Percentiles rank a stretch among this genome's conserved stretches.
These are phyloP conservation scores for Onychomys torridus DNA, from an alignment of 2,797 vertebrate species.

Conservation along the genomic window DNA sequence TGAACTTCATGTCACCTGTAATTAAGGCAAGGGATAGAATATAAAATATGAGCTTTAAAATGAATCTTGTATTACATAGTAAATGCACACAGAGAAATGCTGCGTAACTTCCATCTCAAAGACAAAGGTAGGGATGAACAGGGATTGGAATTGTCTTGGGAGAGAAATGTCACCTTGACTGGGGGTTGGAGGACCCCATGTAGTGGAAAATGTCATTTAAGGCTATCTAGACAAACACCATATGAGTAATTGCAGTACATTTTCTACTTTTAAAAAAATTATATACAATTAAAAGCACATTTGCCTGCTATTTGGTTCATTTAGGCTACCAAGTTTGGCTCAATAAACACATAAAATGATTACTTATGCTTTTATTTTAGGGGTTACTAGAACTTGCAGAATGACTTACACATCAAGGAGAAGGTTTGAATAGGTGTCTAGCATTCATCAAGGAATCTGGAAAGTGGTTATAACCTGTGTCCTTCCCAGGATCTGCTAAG, in stretches of 20 bases:
- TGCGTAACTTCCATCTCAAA: neutral
- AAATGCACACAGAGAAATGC: slow-evolving; percentile 48
- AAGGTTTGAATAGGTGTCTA: neutral
- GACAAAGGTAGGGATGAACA: slow-evolving; percentile 4
- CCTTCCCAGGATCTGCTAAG: neutral
- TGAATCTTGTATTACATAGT: slow-evolving; percentile 53
- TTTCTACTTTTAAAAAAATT: slow-evolving; percentile 47
- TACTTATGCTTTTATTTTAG: slow-evolving; percentile 19
- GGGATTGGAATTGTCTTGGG: neutral
- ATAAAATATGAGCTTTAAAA: slow-evolving; percentile 55
- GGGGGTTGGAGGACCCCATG: neutral
- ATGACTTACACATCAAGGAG: neutral
- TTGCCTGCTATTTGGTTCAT: slow-evolving; percentile 31
- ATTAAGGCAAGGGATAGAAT: slow-evolving; percentile 65
- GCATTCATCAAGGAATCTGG: neutral
- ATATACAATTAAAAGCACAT: slow-evolving; percentile 45
- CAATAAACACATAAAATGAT: slow-evolving; percentile 40
- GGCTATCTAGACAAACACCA: neutral
- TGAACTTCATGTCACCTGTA: slow-evolving; percentile 58
- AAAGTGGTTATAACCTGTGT: neutral
- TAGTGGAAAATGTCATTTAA: neutral
- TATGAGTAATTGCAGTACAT: neutral
- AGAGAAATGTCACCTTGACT: neutral
- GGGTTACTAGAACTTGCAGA: neutral
- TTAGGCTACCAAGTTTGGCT: slow-evolving; percentile 41